Base-by-base conservation (phyloP, 37 sponge, comb jelly and placozoan species). In the Crambe crambe region DNA sequence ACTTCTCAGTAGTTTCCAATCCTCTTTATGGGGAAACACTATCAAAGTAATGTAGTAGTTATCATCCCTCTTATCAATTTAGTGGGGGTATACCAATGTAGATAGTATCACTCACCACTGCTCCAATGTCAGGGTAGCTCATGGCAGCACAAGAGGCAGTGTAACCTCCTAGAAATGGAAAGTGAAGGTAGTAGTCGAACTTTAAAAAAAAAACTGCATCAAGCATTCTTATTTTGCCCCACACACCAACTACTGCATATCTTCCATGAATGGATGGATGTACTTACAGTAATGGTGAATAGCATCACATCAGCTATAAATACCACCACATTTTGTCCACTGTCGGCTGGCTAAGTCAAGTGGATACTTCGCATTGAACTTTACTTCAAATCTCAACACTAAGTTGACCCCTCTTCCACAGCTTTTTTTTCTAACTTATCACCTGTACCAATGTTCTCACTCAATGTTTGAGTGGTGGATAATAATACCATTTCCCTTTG, bases 91-190 rank as follows among this genome's bases (percentile, higher is more conserved):
- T n/a, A n/a, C n/a, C 10, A 54, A 10, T 54, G 56, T 54, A 54
- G 17, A 22, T 60, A 47, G 12, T 12, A 6, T 47, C 12, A 54
- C 84, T 70, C 32, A 89, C 90, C 72, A 92, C 86, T 47, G 89
- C 89, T 68, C 86, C 73, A 57, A 92, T 89, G 66, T 92, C 67
- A 39, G 93, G 93, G 73, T 92, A 92, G 51, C 89, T 86, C 89
- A 89, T 85, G 40, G 86, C 93, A 67, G 89, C 93, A 83, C 89
- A 88, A 18, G 86, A 82, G 2, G 90, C 89, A 61, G 86, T 62
- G 71, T 81, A 92, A 2, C 93, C 93, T 56, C 93, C 93, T 92
- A 58, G 2, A 81, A 5, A 60, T 23, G 29, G 34, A 58, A 4
- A 72, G 32, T 23, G n/a, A n/a, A n/a, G n/a, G 25, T n/a, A n/a